These are phyloP conservation scores for Portevinia maculata DNA, from an alignment of 2,888 invertebrate species.

Conservation along the genomic window DNA sequence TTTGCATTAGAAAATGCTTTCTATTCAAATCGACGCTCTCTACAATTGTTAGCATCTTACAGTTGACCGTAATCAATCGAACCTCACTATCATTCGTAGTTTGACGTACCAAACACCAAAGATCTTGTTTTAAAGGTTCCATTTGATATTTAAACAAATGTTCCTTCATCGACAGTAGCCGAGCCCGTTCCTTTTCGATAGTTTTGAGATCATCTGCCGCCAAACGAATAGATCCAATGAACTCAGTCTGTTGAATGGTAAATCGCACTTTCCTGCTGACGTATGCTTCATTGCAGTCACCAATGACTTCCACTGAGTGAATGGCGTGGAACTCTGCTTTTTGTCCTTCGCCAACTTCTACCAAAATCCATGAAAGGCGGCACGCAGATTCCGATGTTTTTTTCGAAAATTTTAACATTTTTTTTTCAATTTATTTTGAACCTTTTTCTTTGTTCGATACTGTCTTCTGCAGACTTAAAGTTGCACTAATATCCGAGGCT, in stretches of 20 bases:
- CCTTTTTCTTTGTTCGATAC: no score
- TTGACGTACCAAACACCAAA: conserved; percentile 33
- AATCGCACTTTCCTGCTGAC: conserved; percentile 76
- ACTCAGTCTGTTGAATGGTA: conserved; percentile 70
- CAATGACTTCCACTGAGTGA: conserved; percentile 78
- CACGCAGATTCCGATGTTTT: conserved; percentile 24
- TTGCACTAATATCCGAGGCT: not conserved
- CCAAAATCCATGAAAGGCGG: conserved; percentile 78
- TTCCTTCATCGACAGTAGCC: not conserved
- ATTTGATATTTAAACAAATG: not conserved
- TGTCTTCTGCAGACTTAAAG: not conserved
- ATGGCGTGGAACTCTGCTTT: conserved; percentile 73
- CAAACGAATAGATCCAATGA: conserved; percentile 76
- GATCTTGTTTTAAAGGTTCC: conserved; percentile 5
- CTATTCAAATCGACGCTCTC: conserved; percentile 24
- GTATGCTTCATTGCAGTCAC: conserved; percentile 76
- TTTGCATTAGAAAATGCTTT: conserved; percentile 31
- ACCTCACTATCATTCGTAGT: conserved; percentile 14
- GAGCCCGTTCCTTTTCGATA: conserved; percentile 10
- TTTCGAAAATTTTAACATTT: not conserved
- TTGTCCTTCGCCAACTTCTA: conserved; percentile 76
- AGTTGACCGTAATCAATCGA: not conserved
- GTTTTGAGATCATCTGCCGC: conserved; percentile 76
- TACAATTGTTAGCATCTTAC: conserved; percentile 8
- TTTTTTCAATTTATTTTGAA: no score